These are phyloP conservation scores for Chirona hameri DNA, from an alignment of 2,888 invertebrate species.

Conservation along the genomic window DNA sequence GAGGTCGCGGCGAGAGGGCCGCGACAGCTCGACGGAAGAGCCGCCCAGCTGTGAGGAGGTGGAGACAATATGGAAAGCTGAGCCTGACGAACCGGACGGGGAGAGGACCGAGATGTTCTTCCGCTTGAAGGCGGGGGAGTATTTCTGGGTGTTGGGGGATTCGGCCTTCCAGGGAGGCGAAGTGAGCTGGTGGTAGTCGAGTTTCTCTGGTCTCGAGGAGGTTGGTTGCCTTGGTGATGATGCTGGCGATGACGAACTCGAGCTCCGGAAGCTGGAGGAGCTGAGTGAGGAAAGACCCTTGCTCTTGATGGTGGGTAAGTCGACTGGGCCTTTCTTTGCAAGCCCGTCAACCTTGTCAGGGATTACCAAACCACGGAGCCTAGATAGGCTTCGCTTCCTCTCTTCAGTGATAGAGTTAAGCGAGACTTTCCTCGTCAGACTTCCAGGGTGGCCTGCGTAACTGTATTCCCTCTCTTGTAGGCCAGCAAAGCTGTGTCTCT, in stretches of 20 bases:
- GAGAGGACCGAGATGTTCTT: constrained; percentile 65
- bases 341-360: constrained; percentile 63
- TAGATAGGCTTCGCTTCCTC: constrained; percentile 74
- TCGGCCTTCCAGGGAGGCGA: constrained; percentile 41
- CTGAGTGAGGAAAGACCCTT: constrained; percentile 53
- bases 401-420: constrained; percentile 75
- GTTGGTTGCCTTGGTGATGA: constrained; percentile 31
- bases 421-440: constrained; percentile 56
- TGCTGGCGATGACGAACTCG: background rate
- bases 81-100: background rate
- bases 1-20: background rate
- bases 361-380: constrained; percentile 80
- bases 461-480: background rate
- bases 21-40: background rate
- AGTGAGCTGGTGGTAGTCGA: constrained; percentile 35
- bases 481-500: background rate
- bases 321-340: constrained; percentile 58
- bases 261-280: constrained; percentile 34
- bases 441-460: background rate
- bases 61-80: background rate
- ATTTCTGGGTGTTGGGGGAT: constrained; percentile 59
- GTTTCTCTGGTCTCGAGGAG: constrained; percentile 27
- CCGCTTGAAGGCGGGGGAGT: constrained; percentile 76
- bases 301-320: constrained; percentile 79
- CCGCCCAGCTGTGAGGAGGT: background rate